Base-by-base conservation (phyloP, 2,888 invertebrate species). In the Iselma pallidipennis region DNA sequence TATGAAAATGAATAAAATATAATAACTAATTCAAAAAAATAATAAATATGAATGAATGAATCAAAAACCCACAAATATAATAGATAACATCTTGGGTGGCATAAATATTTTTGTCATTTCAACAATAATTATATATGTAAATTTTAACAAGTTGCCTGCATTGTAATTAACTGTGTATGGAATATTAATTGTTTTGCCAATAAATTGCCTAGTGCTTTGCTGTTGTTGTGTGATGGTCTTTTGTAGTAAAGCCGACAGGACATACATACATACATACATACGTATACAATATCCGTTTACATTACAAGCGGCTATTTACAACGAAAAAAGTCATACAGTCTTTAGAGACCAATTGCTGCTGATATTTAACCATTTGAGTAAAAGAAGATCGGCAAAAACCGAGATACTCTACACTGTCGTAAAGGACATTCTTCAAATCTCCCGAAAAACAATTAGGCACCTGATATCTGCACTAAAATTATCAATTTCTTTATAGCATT, bases 101-200 rank as follows among this genome's bases (percentile, higher is more conserved):
- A 31, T 48, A 52, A 29, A 54, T 61, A 61, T 58, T 63, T 63
- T 55, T 63, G 57, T 63, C 56, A 61, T 63, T 66, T 68, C 28
- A 53, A 57, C 66, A 66, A n/a, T n/a, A n/a, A 66, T 66, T 63
- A 68, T 65, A 51, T 65, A 68, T 68, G 66, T 55, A 67, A 69
- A 67, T 69, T 61, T 57, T 53, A 62, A 59, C 62, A 60, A 59
- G 61, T 63, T 63, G 61, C 60, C 58, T 58, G 61, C 59, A 61
- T 55, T 57, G 60, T 55, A 63, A 62, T 59, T 61, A 64, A 62
- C 57, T 58, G 61, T 63, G 59, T 51, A 48, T 51, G 57, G 64
- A 62, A 68, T 66, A 66, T 64, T 65, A 57, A 64, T 64, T 54
- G 63, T 59, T 53, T 59, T 45, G 33, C 55, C 61, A 59, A 65